A percentile compares a stretch with the other conserved stretches of the same genome.
These are phyloP conservation scores for Clarias macrocephalus DNA, from an alignment of 2,113 vertebrate species.

Conservation along the genomic window DNA sequence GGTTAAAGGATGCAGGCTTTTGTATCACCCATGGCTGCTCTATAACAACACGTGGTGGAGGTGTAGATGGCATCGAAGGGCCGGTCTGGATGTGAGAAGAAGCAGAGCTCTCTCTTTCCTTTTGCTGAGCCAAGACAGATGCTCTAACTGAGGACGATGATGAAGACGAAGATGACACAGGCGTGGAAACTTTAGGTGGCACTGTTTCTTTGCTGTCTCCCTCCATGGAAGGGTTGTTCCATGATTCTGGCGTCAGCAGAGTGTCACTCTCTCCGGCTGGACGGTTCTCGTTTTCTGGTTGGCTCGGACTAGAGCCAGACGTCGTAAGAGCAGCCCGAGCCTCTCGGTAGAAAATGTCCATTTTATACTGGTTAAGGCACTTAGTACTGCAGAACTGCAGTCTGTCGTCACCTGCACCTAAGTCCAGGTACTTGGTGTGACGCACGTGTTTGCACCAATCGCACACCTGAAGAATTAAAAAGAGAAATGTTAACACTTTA, in stretches of 20 bases:
- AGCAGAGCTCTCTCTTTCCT: slow-evolving; percentile 76
- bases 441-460: slow-evolving; percentile 99
- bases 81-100: slow-evolving; percentile 63
- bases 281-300: slow-evolving; percentile 82
- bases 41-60: slow-evolving; percentile 68
- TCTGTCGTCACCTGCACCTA: slow-evolving; percentile 92
- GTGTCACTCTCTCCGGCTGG: slow-evolving; percentile 79
- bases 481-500: slow-evolving; percentile 29
- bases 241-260: slow-evolving; percentile 96
- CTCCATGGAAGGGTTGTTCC: slow-evolving; percentile 81
- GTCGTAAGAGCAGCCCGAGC: slow-evolving; percentile 91
- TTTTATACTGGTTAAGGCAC: slow-evolving; percentile 99
- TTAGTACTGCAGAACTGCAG: slow-evolving; percentile 99
- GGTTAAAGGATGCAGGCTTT: slow-evolving; percentile 88
- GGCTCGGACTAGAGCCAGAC: slow-evolving; percentile 86
- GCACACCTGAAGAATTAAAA: slow-evolving; percentile 86
- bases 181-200: slow-evolving; percentile 79
- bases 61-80: slow-evolving; percentile 47
- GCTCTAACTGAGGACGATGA: slow-evolving; percentile 76
- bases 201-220: slow-evolving; percentile 83
- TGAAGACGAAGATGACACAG: slow-evolving; percentile 81
- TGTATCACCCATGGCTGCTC: slow-evolving; percentile 77
- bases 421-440: slow-evolving; percentile 98
- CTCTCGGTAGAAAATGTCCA: slow-evolving; percentile 99
- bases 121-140: slow-evolving; percentile 82